A percentile compares a stretch with the other conserved stretches of the same genome.
Conservation (phyloP, 2,113 vertebrate species). For the Muntiacus reevesi region DNA sequence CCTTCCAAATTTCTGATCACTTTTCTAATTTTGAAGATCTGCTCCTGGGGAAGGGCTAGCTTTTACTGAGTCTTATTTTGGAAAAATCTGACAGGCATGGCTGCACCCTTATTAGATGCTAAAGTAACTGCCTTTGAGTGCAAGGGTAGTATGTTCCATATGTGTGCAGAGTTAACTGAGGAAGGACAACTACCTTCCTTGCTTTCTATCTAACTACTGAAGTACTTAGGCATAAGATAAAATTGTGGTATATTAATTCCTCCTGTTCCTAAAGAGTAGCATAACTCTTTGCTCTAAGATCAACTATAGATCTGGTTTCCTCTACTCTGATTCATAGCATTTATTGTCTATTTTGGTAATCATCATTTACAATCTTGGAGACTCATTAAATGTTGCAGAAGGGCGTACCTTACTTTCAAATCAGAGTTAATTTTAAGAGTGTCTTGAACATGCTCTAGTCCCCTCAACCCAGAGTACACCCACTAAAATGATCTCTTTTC, state of each 20-base stretch:
- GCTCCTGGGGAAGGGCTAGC: not conserved
- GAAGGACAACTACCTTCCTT: not conserved
- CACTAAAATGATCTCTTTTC: not conserved
- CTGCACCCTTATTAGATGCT: not conserved
- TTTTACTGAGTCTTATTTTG: slow-evolving; percentile 15
- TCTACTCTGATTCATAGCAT: not conserved
- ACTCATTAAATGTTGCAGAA: not conserved
- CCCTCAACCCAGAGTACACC: not conserved
- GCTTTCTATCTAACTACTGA: not conserved
- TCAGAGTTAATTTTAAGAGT: not conserved
- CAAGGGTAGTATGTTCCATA: not conserved
- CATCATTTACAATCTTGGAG: not conserved
- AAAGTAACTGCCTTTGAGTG: not conserved
- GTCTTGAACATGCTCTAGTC: not conserved
- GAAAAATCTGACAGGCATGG: not conserved
- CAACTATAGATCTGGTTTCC: not conserved
- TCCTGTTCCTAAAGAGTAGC: not conserved
- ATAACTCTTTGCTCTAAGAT: not conserved
- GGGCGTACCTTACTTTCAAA: not conserved
- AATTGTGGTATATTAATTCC: not conserved
- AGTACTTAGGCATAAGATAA: not conserved
- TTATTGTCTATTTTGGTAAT: not conserved
- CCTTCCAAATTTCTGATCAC: not conserved
- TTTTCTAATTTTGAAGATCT: not conserved
- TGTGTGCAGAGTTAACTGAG: not conserved